A percentile compares a stretch with the other conserved stretches of the same genome.
Conservation (phyloP, 92 coral and sea anemone species). For the Phenganax subtilis region DNA sequence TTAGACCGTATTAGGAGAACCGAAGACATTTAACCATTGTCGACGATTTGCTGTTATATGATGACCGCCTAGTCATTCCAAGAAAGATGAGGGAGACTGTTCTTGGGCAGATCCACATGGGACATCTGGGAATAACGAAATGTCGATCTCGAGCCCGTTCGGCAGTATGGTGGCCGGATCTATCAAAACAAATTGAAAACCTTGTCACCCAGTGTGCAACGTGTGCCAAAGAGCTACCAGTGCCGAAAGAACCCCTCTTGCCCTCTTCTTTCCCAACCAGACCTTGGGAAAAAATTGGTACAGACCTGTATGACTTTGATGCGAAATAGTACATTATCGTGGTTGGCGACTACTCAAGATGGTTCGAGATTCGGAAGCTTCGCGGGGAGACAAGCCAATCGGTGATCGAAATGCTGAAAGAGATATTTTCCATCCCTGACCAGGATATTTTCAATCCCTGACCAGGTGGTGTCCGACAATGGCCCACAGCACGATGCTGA, state of each 20-base stretch:
- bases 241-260: conserved; percentile 52
- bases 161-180: conserved; percentile 44
- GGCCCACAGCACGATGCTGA: conserved; percentile 56
- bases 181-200: conserved; percentile 30
- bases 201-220: conserved; percentile 44
- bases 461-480: conserved; percentile 35
- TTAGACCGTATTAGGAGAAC: conserved; percentile 33
- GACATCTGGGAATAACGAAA: conserved; percentile 44
- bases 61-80: conserved; percentile 59
- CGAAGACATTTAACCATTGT: conserved; percentile 36
- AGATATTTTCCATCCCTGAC: conserved; percentile 51
- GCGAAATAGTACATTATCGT: conserved; percentile 39
- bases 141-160: conserved; percentile 46
- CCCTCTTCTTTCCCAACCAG: conserved; percentile 51
- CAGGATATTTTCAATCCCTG: no score
- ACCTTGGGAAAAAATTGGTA: conserved; percentile 29
- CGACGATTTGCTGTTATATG: conserved; percentile 51
- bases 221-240: conserved; percentile 35
- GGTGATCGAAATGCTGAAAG: conserved; percentile 36
- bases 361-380: conserved; percentile 55
- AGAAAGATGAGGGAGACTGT: conserved; percentile 43
- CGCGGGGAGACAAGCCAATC: conserved; percentile 34
- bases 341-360: conserved; percentile 51
- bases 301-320: conserved; percentile 10
- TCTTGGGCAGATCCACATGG: conserved; percentile 49